Percentiles rank a stretch among this genome's conserved stretches.
Evolutionary conservation across 2,797 vertebrate genomes (phyloP).

Genomic region (Danio aesculapii): DNA sequence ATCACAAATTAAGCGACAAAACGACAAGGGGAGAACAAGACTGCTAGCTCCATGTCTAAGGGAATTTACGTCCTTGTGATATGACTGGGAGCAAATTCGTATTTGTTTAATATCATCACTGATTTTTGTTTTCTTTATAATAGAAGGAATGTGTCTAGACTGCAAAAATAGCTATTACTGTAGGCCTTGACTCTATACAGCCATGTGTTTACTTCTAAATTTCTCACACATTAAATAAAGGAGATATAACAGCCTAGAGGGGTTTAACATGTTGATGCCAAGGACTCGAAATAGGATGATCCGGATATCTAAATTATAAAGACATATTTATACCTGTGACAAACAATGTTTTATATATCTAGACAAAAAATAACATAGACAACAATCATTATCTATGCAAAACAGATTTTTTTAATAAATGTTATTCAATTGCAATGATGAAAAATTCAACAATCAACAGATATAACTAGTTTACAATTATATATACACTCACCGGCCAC

Average conservation of each 20-base stretch:
- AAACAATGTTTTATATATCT: no score
- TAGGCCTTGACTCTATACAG: not conserved
- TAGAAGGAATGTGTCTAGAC: not conserved
- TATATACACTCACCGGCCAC: no score
- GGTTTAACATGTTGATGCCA: not conserved
- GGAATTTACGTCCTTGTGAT: constrained; percentile 63
- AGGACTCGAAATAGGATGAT: not conserved
- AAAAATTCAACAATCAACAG: no score
- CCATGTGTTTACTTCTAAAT: not conserved
- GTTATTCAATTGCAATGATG: no score
- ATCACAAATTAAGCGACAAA: constrained; percentile 70
- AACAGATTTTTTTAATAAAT: no score
- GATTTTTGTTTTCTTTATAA: constrained; percentile 44
- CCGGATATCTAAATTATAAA: not conserved
- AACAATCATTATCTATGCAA: no score
- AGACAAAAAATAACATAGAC: no score
- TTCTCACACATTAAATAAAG: no score
- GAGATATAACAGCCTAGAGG: not conserved
- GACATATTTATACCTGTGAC: no score
- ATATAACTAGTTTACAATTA: no score
- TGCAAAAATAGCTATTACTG: not conserved
- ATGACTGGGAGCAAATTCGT: constrained; percentile 67
- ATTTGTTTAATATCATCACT: constrained; percentile 60
- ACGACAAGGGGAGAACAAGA: constrained; percentile 65
- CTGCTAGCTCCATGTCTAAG: constrained; percentile 60